Evolutionary conservation across 37 sponge, comb jelly and placozoan species (phyloP), one percentile per base, ranked within the genome.

Genomic region (Tethya wilhelma): DNA sequence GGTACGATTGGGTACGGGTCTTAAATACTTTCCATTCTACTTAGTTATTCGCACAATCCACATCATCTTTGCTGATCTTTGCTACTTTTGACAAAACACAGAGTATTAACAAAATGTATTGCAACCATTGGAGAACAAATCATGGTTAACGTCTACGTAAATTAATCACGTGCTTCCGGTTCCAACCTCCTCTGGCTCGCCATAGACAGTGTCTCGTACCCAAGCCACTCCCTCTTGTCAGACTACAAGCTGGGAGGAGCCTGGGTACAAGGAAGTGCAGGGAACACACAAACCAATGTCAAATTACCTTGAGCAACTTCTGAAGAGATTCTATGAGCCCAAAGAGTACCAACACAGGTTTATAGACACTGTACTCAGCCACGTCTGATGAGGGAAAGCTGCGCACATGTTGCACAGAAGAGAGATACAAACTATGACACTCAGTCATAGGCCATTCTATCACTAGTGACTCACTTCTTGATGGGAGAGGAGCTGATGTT

Each of bases 281-380:
- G 8, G 39, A 36, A 30, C 14, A 4, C 55, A 37, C 57, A 32
- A 56, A 17, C 39, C 34, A 14, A 20, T 20, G 0, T 4, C 29
- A 53, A 1, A n/a, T 9, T 33, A 93, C 93, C 93, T 95, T 95
- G 30, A 95, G 62, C 5, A 39, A 1, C 31, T 67, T 36, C 46
- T 95, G 93, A 0, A 91, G 38, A n/a, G 53, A 36, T 58, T 95
- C 90, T 30, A 95, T 81, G 41, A 95, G 56, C 60, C 78, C 90
- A 81, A 85, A 95, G n/a, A 92, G 49, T 23, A 91, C 56, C 60
- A 92, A 43, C 1, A 80, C 25, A 2, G 96, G 96, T 57, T 85
- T 95, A 75, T 95, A 95, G n/a, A 88, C 86, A 25, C 44, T 6
- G 45, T 79, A 95, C 59, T 88, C 86, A 28, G 59, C 69, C 14